Conservation (phyloP, 1,140 invertebrate species). For the Gryon sp. region DNA sequence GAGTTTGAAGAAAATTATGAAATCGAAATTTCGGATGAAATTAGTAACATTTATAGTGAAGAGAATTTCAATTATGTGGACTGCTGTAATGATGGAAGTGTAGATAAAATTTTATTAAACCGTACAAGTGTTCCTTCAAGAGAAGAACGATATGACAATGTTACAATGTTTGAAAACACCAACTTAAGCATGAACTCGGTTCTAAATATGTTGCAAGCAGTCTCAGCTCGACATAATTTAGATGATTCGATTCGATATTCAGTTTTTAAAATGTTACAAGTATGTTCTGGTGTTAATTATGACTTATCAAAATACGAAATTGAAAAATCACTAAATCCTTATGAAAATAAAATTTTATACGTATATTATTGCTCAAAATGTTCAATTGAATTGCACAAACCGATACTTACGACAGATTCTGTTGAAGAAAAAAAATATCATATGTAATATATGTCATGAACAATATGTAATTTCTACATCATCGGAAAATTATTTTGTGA, state of each 20-base stretch:
- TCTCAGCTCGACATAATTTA: neutral
- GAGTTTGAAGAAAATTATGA: too few relatives aligned
- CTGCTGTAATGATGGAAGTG: too few relatives aligned
- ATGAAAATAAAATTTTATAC: conserved; percentile 6
- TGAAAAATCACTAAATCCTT: conserved; percentile 1
- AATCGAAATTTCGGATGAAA: too few relatives aligned
- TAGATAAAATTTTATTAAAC: too few relatives aligned
- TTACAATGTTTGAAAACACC: conserved; percentile 15
- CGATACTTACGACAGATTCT: neutral
- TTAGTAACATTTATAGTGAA: too few relatives aligned
- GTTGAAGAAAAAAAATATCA: neutral
- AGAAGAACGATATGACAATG: neutral
- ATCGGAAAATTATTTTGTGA: conserved; percentile 37
- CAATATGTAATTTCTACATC: conserved; percentile 12
- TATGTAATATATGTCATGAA: conserved; percentile 16
- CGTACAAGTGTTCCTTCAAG: too few relatives aligned
- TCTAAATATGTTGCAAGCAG: conserved; percentile 6
- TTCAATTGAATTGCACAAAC: conserved; percentile 7
- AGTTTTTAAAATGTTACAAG: conserved; percentile 6
- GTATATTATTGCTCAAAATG: conserved; percentile 2
- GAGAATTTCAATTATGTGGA: too few relatives aligned
- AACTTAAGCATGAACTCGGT: neutral
- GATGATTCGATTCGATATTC: neutral
- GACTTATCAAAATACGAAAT: neutral
- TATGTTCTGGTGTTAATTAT: neutral